Base-by-base conservation (phyloP, 2,888 invertebrate genomes). In the Xestoiulus laeticollis region DNA sequence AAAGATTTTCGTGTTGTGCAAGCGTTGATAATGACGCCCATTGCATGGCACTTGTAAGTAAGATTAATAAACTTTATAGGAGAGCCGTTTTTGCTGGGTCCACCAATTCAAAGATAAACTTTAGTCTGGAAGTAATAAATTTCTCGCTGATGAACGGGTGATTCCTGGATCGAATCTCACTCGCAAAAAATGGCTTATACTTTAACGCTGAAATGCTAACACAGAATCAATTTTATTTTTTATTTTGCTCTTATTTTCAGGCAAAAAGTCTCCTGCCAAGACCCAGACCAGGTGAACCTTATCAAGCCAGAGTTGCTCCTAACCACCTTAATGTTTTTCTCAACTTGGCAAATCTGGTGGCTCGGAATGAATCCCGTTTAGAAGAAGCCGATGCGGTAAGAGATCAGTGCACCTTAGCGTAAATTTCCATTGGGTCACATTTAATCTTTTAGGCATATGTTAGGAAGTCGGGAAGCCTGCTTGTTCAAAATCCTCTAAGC, bases 251-350 rank as follows among this genome's bases (percentile, higher is more conserved):
- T 38, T 86, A 16, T n/a, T 30, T 90, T 10, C 90, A 94, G 94
- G 98, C 98, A 0, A 98, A 98, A 92, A 96, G 96, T 10, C 93
- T 98, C 32, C 93, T 98, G 87, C 98, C 97, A 0, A 96, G 97
- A 92, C 96, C 97, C 0, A 97, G 97, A 91, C 96, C 97, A 14
- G 98, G 98, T 3, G 97, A 98, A 92, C 96, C 96, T 32, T 99
- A 99, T 93, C 98, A 98, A 92, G 97, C 98, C 0, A 94, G 98
- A 89, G 97, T 99, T 90, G 98, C 98, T 0, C 98, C 98, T 0
- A 98, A 97, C 92, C 98, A 99, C 92, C 93, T 99, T 88, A 98
- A 98, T 92, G 98, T 98, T 2, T 99, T 98, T 92, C 94, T 99
- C 87, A 98, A 98, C 93, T 93, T 99, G 89, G 98, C 98, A 1